A percentile compares a stretch with the other conserved stretches of the same genome.
phyloP scores from a whole-genome alignment of 2,797 vertebrate species.

The Myotis daubentonii region DNA sequence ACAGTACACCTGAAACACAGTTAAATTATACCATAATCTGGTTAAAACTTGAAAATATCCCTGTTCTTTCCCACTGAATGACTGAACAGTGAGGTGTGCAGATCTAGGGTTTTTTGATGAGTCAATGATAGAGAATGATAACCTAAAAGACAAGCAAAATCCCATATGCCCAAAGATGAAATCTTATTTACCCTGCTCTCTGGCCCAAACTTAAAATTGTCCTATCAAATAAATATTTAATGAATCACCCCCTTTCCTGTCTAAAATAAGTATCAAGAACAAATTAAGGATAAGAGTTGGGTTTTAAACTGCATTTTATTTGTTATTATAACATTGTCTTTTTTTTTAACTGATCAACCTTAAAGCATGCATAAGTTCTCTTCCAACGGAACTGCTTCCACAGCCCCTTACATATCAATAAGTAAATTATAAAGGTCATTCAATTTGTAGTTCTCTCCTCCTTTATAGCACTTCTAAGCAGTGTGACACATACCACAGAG shows the following conservation, averaged over 20 bases:
- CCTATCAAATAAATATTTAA: constrained; percentile 53
- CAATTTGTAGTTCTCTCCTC: background rate
- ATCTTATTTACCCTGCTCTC: constrained; percentile 46
- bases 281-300: constrained; percentile 45
- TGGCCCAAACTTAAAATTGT: constrained; percentile 31
- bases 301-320: constrained; percentile 62
- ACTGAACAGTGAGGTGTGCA: background rate
- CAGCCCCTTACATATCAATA: background rate
- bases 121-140: background rate
- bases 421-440: constrained; percentile 2
- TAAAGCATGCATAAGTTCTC: background rate
- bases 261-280: constrained; percentile 53
- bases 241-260: constrained; percentile 17
- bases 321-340: constrained; percentile 48
- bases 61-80: background rate
- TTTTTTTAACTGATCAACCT: constrained; percentile 13
- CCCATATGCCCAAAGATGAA: background rate
- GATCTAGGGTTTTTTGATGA: background rate
- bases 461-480: constrained; percentile 47
- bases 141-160: constrained; percentile 20
- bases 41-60: constrained; percentile 45
- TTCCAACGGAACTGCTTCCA: constrained; percentile 4
- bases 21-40: constrained; percentile 19
- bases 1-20: constrained; percentile 44
- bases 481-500: constrained; percentile 54